Evolutionary conservation across 2,797 vertebrate species (phyloP).

Genomic region (Acipenser ruthenus): DNA sequence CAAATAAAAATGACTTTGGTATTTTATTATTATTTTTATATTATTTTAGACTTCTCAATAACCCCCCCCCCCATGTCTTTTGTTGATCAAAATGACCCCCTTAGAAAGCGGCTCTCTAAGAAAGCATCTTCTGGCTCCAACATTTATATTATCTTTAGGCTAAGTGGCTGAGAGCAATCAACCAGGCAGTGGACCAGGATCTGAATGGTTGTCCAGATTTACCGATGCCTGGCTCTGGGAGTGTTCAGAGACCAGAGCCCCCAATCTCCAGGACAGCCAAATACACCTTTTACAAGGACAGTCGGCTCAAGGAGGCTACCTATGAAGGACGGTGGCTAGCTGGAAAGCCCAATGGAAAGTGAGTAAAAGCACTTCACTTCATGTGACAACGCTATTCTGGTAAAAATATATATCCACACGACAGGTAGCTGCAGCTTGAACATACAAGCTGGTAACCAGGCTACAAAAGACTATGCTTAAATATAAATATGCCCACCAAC

Average conservation of each 20-base stretch:
- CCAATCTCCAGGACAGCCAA: constrained; percentile 81
- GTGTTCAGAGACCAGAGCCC: constrained; percentile 68
- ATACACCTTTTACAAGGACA: constrained; percentile 91
- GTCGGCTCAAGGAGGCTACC: constrained; percentile 80
- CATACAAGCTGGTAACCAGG: too few relatives aligned
- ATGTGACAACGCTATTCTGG: too few relatives aligned
- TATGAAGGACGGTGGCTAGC: constrained; percentile 86
- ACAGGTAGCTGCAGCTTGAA: too few relatives aligned
- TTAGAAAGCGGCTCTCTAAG: too few relatives aligned
- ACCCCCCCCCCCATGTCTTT: too few relatives aligned
- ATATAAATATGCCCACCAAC: too few relatives aligned
- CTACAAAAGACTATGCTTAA: too few relatives aligned
- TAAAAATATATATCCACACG: too few relatives aligned
- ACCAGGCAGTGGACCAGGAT: constrained; percentile 87
- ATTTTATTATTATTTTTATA: not conserved
- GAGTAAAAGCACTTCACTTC: constrained; percentile 18
- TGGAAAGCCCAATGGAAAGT: constrained; percentile 92
- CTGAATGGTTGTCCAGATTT: constrained; percentile 61
- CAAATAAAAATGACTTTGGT: not conserved
- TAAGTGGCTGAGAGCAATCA: constrained; percentile 91
- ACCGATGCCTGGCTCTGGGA: constrained; percentile 40
- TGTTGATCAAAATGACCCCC: too few relatives aligned
- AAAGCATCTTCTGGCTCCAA: too few relatives aligned
- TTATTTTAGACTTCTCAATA: too few relatives aligned
- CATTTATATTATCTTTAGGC: constrained; percentile 49